Evolutionary conservation across 2,797 vertebrate genomes (phyloP).

Genomic region (Fistularia tabacaria): DNA sequence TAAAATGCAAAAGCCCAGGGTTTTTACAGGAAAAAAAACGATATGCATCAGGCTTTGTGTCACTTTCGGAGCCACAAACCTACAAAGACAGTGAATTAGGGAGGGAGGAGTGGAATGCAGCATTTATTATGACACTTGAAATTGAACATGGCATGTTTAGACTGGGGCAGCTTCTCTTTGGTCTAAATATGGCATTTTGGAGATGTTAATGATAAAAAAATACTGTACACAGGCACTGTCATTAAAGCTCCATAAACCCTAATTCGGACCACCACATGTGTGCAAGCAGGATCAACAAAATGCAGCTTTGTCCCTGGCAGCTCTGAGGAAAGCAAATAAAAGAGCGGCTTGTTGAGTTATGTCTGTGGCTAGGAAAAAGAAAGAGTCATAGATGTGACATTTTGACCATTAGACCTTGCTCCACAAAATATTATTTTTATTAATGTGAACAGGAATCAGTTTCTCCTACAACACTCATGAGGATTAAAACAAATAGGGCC

Average conservation of each 20-base stretch:
- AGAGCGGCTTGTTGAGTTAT: constrained; percentile 71
- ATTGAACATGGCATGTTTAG: constrained; percentile 10
- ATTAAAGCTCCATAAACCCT: constrained; percentile 36
- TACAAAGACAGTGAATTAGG: background rate
- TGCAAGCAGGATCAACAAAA: constrained; percentile 35
- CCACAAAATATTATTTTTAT: constrained; percentile 83
- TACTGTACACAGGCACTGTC: constrained; percentile 28
- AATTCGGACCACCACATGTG: constrained; percentile 32
- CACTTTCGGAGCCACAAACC: constrained; percentile 18
- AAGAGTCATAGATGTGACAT: constrained; percentile 69
- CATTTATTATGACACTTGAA: constrained; percentile 1
- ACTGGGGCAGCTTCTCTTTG: constrained; percentile 20
- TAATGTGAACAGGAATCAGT: constrained; percentile 78
- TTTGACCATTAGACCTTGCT: constrained; percentile 74
- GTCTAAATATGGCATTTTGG: constrained; percentile 24
- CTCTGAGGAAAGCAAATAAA: constrained; percentile 56
- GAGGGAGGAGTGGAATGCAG: background rate
- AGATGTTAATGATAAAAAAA: constrained; percentile 24
- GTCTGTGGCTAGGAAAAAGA: constrained; percentile 53
- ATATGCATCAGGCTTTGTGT: constrained; percentile 17
- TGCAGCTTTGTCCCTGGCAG: constrained; percentile 38
- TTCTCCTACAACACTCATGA: constrained; percentile 76
- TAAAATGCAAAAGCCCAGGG: no score
- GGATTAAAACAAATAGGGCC: constrained; percentile 78
- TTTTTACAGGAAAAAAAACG: no score